Percentiles rank a stretch among this genome's conserved stretches.
These are phyloP conservation scores for Enteromius thamalakanensis DNA, from an alignment of 2,797 vertebrate genomes.

Conservation along the genomic window DNA sequence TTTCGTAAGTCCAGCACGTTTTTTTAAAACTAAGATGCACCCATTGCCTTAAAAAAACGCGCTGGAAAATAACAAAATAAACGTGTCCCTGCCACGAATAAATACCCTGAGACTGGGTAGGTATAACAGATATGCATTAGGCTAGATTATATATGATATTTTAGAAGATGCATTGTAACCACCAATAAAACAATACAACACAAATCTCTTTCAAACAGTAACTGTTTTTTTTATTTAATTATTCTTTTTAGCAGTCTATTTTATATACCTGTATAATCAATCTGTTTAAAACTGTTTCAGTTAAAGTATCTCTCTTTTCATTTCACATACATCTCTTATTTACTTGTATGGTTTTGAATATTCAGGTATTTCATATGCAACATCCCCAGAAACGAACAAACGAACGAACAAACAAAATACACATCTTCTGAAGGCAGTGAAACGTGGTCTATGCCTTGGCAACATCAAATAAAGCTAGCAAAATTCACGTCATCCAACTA, in stretches of 20 bases:
- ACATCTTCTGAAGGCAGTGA: constrained; percentile 85
- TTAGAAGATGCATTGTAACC: background rate
- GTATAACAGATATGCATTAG: background rate
- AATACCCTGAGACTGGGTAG: too few species aligned
- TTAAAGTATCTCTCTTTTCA: constrained; percentile 86
- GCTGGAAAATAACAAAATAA: too few species aligned
- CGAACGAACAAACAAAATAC: constrained; percentile 74
- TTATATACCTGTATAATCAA: constrained; percentile 69
- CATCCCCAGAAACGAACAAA: constrained; percentile 78
- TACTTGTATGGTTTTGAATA: constrained; percentile 65
- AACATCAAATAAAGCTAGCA: constrained; percentile 79
- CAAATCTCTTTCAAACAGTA: constrained; percentile 87
- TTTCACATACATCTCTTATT: constrained; percentile 73
- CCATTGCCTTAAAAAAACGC: too few species aligned
- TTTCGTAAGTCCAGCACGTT: too few species aligned
- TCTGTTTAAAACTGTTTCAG: constrained; percentile 70
- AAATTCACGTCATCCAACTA: constrained; percentile 66
- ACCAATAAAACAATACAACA: constrained; percentile 73
- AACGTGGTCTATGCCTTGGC: constrained; percentile 78
- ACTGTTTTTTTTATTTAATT: constrained; percentile 91
- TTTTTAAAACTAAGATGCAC: too few species aligned
- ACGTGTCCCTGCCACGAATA: too few species aligned
- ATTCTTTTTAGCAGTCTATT: constrained; percentile 85
- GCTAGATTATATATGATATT: background rate
- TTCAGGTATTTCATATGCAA: constrained; percentile 68